A percentile compares a stretch with the other conserved stretches of the same genome.
Conservation (phyloP, 1,140 invertebrate species). For the Teleopsis dalmanni region DNA sequence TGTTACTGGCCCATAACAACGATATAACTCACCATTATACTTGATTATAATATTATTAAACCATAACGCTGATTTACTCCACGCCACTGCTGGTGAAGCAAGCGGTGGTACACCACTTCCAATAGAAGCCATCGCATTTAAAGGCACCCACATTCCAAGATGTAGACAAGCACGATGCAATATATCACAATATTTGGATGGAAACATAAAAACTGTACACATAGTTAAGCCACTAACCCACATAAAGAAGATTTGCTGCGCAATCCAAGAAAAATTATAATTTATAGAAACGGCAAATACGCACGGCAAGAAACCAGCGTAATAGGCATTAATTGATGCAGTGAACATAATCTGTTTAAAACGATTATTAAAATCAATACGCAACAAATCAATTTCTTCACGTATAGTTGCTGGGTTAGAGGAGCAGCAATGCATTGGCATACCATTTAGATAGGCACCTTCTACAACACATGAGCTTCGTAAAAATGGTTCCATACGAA, state of each 20-base stretch:
- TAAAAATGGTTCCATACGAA: slow-evolving; percentile 61
- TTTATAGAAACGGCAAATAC: slow-evolving; percentile 78
- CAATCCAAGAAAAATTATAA: slow-evolving; percentile 77
- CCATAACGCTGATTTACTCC: slow-evolving; percentile 68
- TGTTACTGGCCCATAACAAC: slow-evolving; percentile 66
- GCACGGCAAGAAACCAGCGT: slow-evolving; percentile 83
- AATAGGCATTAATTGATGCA: slow-evolving; percentile 82
- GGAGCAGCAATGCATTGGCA: slow-evolving; percentile 62
- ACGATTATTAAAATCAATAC: slow-evolving; percentile 79
- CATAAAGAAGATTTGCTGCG: slow-evolving; percentile 74
- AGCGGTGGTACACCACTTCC: background rate
- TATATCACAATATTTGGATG: slow-evolving; percentile 72
- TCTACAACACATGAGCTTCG: slow-evolving; percentile 50
- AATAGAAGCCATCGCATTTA: slow-evolving; percentile 39
- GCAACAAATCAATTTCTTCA: slow-evolving; percentile 75
- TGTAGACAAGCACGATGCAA: slow-evolving; percentile 83
- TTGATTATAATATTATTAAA: slow-evolving; percentile 72
- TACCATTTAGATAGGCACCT: slow-evolving; percentile 36
- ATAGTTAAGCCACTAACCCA: slow-evolving; percentile 77
- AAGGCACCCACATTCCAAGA: slow-evolving; percentile 75
- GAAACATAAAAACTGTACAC: slow-evolving; percentile 65
- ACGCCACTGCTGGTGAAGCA: slow-evolving; percentile 52
- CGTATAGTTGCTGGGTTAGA: slow-evolving; percentile 63
- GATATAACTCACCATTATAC: slow-evolving; percentile 70
- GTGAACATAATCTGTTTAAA: slow-evolving; percentile 87